Percentiles rank a stretch among this genome's conserved stretches.
These are phyloP conservation scores for Heterodera schachtii DNA, from an alignment of 1,140 invertebrate genomes.

Conservation along the genomic window DNA sequence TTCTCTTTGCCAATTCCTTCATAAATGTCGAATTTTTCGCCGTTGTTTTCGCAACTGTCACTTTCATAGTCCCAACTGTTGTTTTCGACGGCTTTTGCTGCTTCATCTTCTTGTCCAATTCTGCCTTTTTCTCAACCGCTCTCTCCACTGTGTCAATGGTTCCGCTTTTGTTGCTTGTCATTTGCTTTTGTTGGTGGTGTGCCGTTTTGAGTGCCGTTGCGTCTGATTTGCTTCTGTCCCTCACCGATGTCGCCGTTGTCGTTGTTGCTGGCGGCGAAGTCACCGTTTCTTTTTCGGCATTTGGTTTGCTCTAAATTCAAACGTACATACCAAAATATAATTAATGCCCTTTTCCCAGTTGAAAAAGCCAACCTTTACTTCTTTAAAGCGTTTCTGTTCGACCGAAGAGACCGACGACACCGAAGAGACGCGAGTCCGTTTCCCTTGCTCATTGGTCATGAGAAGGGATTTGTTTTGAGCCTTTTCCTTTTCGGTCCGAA, in stretches of 20 bases:
- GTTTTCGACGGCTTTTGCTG: not conserved
- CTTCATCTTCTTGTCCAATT: not conserved
- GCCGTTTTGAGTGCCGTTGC: not conserved
- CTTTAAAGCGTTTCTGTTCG: not conserved
- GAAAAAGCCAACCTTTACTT: not conserved
- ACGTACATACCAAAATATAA: not conserved
- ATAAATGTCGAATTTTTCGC: not conserved
- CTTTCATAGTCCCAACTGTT: not conserved
- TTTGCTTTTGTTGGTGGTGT: not conserved
- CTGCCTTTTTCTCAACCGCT: too few relatives aligned
- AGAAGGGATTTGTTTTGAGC: not conserved
- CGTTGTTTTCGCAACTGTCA: not conserved
- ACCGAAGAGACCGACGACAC: slow-evolving; percentile 10
- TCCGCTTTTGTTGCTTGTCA: not conserved
- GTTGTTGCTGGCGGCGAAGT: not conserved
- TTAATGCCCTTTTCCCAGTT: too few relatives aligned
- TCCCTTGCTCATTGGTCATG: not conserved
- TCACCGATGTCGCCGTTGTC: not conserved
- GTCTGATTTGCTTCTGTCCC: not conserved
- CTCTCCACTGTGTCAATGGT: not conserved
- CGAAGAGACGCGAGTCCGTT: not conserved
- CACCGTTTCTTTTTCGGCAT: not conserved
- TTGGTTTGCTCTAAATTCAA: not conserved
- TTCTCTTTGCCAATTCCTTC: not conserved
- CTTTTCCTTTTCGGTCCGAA: not conserved